Evolutionary conservation across 1,140 invertebrate genomes (phyloP), one percentile per base, ranked within the genome.

Genomic region (Zaprionus taronus): DNA sequence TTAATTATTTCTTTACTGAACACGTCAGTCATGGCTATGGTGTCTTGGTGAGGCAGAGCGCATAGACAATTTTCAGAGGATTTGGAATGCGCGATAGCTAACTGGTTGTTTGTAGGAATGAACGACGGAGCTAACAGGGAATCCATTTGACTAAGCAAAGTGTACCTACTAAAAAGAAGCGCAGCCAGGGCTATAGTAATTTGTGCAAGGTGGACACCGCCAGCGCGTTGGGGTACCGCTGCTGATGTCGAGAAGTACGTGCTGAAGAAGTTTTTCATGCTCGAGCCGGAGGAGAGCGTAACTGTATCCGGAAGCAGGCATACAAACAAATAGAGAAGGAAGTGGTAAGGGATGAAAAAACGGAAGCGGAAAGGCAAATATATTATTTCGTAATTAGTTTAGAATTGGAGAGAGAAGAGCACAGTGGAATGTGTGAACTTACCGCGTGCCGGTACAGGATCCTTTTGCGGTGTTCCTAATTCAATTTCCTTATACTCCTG

Each of bases 381-480:
- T 81, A 69, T 73, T 71, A 72, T 79, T 60, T 49, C 41, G 62
- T 80, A 84, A 72, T 76, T 72, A 74, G 61, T 62, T 72, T 57
- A 41, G 36, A 63, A 24, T 44, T 28, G 5, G 20, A 57, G 15
- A 14, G 14, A 26, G 24, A 24, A 26, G 24, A 24, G 4, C 41
- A 58, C 22, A 17, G 22, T 47, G 15, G 26, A 49, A 49, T 62
- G 24, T 17, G 38, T 12, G 1, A 56, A 90, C 85, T 74, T 60
- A 94, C 94, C 94, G 93, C 94, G 92, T 84, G 94, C 94, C 24
- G 94, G 94, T 67, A 94, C 87, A 44, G 94, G 94, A 91, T 94
- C 94, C 75, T 93, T 93, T 66, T 93, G 93, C 66, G 93, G 93
- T 69, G 91, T 92, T 28, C 93, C 93, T 70, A 95, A 84, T 77